phyloP scores from a whole-genome alignment of 2,797 vertebrate species.

The Arnoldichthys spilopterus region DNA sequence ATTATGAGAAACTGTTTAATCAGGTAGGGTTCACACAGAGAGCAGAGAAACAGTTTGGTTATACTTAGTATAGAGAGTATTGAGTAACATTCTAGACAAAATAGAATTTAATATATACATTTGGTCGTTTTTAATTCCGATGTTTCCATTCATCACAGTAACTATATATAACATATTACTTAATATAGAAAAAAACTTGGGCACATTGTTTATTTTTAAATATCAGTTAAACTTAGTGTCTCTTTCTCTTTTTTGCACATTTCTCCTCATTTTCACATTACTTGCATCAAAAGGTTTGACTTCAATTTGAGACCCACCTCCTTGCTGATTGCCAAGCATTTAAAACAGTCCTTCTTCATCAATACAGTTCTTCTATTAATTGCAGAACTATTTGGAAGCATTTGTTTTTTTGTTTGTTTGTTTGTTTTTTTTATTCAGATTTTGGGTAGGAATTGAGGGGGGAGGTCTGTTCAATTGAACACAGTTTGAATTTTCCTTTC shows the following conservation, averaged over 20 bases:
- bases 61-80: too few species aligned
- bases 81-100: too few species aligned
- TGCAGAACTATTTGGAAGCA: constrained; percentile 70
- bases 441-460: constrained; percentile 48
- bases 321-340: constrained; percentile 3
- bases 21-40: too few species aligned
- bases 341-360: not conserved
- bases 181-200: too few species aligned
- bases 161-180: too few species aligned
- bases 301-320: constrained; percentile 50
- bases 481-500: constrained; percentile 75
- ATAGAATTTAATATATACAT: too few species aligned
- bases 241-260: not conserved
- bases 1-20: too few species aligned
- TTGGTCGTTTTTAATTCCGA: too few species aligned
- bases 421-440: constrained; percentile 35
- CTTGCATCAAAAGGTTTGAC: constrained; percentile 30
- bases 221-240: not conserved
- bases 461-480: constrained; percentile 74
- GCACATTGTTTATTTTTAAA: not conserved
- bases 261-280: constrained; percentile 33
- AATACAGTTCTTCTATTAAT: constrained; percentile 26
- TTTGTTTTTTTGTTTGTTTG: constrained; percentile 80
- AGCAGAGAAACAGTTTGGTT: too few species aligned
- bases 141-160: too few species aligned